Base-by-base conservation (phyloP, 2,888 invertebrate genomes). In the Yponomeuta sedellus region DNA sequence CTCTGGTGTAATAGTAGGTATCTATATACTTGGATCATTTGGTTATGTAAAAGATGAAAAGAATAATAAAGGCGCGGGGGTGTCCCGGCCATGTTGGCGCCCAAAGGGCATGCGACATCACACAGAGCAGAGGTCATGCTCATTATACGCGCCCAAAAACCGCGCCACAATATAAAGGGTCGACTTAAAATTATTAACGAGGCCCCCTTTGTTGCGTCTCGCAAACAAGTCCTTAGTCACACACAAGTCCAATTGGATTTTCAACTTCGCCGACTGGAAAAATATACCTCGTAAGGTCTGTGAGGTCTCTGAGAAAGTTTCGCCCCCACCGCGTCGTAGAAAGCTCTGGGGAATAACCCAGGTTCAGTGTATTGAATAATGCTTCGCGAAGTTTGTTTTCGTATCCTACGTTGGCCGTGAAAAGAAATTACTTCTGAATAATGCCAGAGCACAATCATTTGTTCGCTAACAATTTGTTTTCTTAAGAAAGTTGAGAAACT, bases 211-310 rank as follows among this genome's bases (percentile, higher is more conserved):
- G 63, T 63, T 44, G 44, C 57, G 19, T 28, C 28, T 57, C 19
- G n/a, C 56, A 64, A 64, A 57, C 57, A 64, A 64, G 56, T 64
- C 40, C 56, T 56, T 64, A 64, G 64, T 56, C 64, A 57, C 64
- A 64, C 64, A 64, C 39, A 56, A 28, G 56, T 64, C 73, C 79
- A 83, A 83, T 86, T 82, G 83, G 76, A 83, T 85, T 85, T 84
- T 83, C 78, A 74, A 74, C 83, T 80, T 72, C 74, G 73, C 77
- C 68, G 77, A 70, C 74, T 74, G 79, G 82, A 85, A 86, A 81
- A 85, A 81, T 74, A 72, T 69, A 70, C 70, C 68, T 67, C 39
- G 67, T 70, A 72, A 71, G 74, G 73, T 59, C 22, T 20, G 44
- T 59, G 8, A 59, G 25, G 25, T 22, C 10, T 22, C 10, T 16